phyloP scores from a whole-genome alignment of 2,797 vertebrate genomes.

The Gallinago solitaria region DNA sequence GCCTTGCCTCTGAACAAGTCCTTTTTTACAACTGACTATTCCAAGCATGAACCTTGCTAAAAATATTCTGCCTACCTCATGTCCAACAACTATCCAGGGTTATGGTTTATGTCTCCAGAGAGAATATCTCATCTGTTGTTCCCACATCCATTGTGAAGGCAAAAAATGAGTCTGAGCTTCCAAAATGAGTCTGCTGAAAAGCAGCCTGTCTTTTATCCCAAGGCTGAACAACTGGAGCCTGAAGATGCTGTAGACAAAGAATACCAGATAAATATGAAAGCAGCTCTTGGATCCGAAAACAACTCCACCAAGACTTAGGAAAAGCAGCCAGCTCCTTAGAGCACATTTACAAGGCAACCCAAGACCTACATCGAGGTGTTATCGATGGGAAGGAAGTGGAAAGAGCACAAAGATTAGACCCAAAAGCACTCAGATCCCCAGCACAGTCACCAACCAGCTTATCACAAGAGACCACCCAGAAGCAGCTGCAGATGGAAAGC shows the following conservation, averaged over 20 bases:
- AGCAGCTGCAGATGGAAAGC: background rate
- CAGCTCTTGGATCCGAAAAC: background rate
- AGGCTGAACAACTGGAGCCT: background rate
- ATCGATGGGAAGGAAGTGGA: background rate
- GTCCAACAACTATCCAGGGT: background rate
- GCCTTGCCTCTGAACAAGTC: background rate
- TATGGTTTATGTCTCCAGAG: background rate
- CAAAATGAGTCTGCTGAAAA: background rate
- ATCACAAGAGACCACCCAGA: background rate
- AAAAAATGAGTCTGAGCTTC: background rate
- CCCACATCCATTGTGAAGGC: constrained; percentile 3
- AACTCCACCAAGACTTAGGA: background rate
- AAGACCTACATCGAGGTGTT: background rate
- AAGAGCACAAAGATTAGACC: background rate
- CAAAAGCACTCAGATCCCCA: background rate
- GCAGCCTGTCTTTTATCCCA: background rate
- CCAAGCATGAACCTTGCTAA: background rate
- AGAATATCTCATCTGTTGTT: background rate
- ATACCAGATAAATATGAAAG: background rate
- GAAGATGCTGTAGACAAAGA: background rate
- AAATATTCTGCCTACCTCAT: background rate
- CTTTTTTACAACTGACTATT: background rate
- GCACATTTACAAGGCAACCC: background rate
- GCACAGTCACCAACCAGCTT: background rate
- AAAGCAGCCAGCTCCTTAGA: background rate